These are phyloP conservation scores for Cranoglanis bouderius DNA, from an alignment of 2,113 vertebrate genomes.

Conservation along the genomic window DNA sequence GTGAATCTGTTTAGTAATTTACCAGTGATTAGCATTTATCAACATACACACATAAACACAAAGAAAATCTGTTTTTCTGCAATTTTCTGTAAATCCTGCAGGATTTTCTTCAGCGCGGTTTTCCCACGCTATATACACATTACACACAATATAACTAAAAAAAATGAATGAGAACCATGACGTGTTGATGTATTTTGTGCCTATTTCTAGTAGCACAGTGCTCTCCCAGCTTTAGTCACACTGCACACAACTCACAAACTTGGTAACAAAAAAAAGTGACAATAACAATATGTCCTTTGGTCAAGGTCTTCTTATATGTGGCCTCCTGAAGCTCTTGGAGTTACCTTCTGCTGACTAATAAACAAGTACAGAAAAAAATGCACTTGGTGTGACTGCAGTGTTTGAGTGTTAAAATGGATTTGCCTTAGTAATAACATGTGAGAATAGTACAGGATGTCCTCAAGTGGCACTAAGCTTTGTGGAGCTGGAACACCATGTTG, in stretches of 20 bases:
- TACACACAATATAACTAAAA: neutral
- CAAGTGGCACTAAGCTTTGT: conserved; percentile 62
- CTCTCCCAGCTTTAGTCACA: neutral
- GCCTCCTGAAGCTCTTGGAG: neutral
- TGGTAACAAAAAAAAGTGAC: neutral
- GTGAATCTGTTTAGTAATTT: neutral
- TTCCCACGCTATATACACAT: neutral
- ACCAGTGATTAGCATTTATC: neutral
- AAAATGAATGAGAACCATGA: neutral
- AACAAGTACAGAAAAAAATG: neutral
- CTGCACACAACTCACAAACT: neutral
- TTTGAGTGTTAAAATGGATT: conserved; percentile 12
- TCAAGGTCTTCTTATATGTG: neutral
- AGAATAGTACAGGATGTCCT: conserved; percentile 47
- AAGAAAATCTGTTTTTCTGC: neutral
- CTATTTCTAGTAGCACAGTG: neutral
- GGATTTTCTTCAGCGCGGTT: neutral
- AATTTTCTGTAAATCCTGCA: neutral
- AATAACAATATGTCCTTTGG: neutral
- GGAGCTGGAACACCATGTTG: conserved; percentile 64
- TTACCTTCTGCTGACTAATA: neutral
- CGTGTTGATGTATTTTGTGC: neutral
- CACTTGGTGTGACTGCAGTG: neutral
- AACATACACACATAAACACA: neutral
- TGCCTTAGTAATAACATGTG: conserved; percentile 19